Evolutionary conservation across 2,888 invertebrate species (phyloP).

Genomic region (Neoaliturus tenellus): DNA sequence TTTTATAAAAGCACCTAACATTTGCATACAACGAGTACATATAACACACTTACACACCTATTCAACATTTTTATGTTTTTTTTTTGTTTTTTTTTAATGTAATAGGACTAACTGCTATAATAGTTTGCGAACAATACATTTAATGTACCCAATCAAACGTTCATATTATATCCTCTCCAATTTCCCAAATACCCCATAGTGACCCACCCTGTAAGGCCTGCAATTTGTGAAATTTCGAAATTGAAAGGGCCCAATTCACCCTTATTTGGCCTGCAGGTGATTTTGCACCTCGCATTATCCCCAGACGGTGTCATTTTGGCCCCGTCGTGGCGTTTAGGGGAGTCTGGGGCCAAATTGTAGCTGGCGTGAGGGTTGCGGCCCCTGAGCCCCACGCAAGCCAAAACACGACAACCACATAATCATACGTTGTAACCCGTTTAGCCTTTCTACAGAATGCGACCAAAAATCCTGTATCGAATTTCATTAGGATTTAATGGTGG

Average conservation of each 20-base stretch:
- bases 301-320: neutral
- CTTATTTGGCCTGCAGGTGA: neutral
- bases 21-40: no score
- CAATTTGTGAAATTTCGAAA: conserved; percentile 34
- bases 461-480: conserved; percentile 18
- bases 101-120: no score
- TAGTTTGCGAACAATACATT: no score
- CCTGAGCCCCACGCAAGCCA: conserved; percentile 15
- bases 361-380: conserved; percentile 21
- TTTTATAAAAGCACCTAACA: no score
- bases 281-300: conserved; percentile 14
- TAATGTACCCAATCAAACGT: no score
- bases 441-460: conserved; percentile 1
- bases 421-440: conserved; percentile 16
- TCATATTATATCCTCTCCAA: no score
- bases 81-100: no score
- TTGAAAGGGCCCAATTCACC: neutral
- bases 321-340: neutral
- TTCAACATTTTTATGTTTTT: no score
- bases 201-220: neutral
- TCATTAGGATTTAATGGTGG: conserved; percentile 20
- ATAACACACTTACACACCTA: no score
- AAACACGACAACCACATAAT: conserved; percentile 39
- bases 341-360: conserved; percentile 22
- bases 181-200: neutral